These are phyloP conservation scores for Agelastica alni DNA, from an alignment of 2,888 invertebrate species.

Conservation along the genomic window DNA sequence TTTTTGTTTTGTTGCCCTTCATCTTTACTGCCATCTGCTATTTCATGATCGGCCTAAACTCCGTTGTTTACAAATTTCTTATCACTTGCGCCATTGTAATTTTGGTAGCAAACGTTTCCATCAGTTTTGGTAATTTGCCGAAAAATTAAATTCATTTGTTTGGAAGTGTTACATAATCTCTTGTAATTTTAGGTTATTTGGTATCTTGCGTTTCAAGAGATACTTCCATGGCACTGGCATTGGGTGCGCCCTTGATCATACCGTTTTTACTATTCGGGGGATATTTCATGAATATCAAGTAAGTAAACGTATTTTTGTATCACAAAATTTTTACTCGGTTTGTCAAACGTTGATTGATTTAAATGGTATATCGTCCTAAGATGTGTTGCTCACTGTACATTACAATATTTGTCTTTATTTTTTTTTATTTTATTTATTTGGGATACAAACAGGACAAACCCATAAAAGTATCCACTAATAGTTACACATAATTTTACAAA, in stretches of 20 bases:
- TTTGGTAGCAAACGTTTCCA: constrained; percentile 86
- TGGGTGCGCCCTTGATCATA: constrained; percentile 90
- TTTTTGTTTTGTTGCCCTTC: constrained; percentile 81
- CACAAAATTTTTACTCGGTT: too few relatives aligned
- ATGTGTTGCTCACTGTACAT: too few relatives aligned
- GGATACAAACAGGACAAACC: too few relatives aligned
- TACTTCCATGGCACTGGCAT: constrained; percentile 84
- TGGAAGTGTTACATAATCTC: too few relatives aligned
- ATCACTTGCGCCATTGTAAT: constrained; percentile 74
- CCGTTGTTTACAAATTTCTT: constrained; percentile 71
- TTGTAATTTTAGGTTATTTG: constrained; percentile 83
- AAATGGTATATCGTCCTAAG: too few relatives aligned
- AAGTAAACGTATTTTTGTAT: too few relatives aligned
- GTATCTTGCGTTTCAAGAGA: constrained; percentile 85
- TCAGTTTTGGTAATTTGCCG: constrained; percentile 85
- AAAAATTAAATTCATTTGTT: too few relatives aligned
- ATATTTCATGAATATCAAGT: constrained; percentile 90
- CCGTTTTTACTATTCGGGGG: constrained; percentile 95
- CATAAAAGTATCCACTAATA: too few relatives aligned
- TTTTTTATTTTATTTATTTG: too few relatives aligned
- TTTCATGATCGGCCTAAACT: constrained; percentile 85
- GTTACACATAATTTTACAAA: too few relatives aligned
- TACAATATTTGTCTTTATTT: too few relatives aligned
- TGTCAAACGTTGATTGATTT: too few relatives aligned
- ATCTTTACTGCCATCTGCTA: constrained; percentile 83